Evolutionary conservation across 2,888 invertebrate species (phyloP), one percentile per base, ranked within the genome.

Genomic region (Eupeodes luniger): DNA sequence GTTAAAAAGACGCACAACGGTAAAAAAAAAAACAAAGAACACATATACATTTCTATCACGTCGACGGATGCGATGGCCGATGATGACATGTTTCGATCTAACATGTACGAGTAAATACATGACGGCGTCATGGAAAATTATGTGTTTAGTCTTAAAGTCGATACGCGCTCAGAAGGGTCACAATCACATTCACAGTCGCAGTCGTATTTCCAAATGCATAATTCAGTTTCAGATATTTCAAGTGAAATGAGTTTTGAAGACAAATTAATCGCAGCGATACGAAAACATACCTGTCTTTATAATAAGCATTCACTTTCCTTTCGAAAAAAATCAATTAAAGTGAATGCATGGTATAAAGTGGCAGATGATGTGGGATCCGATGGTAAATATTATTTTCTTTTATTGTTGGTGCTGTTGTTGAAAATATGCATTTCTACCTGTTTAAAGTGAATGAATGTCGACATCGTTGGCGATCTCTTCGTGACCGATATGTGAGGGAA

Each of bases 381-480:
- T 70, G 55, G 70, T 70, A 40, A 40, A 7, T 40, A 7, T 40
- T 7, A 70, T 40, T 19, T n/a, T 40, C 9, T 9, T 40, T 40
- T 53, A 36, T 10, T 16, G 16, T 51, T 49, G 9, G 0, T 14
- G 47, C 5, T 53, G 16, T n/a, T 5, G 34, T 34, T 14, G 40
- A 14, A 34, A 34, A 34, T 59, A 59, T 27, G 0, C 7, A 34
- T 59, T 1, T 5, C 4, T 2, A 11, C 5, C 2, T 57, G 14
- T 27, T 11, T 53, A 6, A 10, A 70, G 70, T 70, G 0, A 55
- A 53, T 5, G 70, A 70, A 19, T 70, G 70, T 7, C 70, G 40
- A 44, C 70, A 70, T 55, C 70, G 70, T 40, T 70, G 70, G 70
- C 55, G 70, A 70, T 70, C 70, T 40, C 70, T 70, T 40, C 70